Conservation (phyloP, 1,140 invertebrate genomes). For the Orchestia grillus region DNA sequence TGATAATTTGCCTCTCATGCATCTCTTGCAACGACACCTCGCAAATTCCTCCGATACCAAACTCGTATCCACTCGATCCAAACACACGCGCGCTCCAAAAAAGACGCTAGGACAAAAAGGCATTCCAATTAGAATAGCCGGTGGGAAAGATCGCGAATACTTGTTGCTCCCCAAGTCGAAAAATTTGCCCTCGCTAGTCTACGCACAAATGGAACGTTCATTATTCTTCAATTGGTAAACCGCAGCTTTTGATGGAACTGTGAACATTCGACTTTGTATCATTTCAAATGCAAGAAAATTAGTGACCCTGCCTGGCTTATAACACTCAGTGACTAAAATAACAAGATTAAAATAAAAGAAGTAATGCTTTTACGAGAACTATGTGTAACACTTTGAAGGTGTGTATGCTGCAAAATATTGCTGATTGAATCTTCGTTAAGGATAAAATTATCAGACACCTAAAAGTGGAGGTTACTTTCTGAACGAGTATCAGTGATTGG, state of each 20-base stretch:
- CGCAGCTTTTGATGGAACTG: no score
- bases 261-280: no score
- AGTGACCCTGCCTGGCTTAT: background rate
- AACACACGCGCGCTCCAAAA: background rate
- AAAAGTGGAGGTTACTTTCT: background rate
- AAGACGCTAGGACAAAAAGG: background rate
- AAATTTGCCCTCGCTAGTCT: background rate
- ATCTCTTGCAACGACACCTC: slow-evolving; percentile 13
- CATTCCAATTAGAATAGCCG: background rate
- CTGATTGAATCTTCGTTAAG: background rate
- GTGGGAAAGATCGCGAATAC: background rate
- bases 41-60: background rate
- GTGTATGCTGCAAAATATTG: background rate
- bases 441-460: background rate
- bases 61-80: background rate
- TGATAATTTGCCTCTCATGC: slow-evolving; percentile 23
- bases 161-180: background rate
- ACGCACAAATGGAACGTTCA: background rate
- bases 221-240: no score
- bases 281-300: background rate
- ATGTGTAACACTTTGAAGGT: background rate
- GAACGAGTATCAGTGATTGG: background rate
- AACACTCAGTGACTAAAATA: background rate
- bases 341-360: background rate
- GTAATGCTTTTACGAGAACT: background rate